Base-by-base conservation (phyloP, 2,888 invertebrate species). In the Dorcus hopei region DNA sequence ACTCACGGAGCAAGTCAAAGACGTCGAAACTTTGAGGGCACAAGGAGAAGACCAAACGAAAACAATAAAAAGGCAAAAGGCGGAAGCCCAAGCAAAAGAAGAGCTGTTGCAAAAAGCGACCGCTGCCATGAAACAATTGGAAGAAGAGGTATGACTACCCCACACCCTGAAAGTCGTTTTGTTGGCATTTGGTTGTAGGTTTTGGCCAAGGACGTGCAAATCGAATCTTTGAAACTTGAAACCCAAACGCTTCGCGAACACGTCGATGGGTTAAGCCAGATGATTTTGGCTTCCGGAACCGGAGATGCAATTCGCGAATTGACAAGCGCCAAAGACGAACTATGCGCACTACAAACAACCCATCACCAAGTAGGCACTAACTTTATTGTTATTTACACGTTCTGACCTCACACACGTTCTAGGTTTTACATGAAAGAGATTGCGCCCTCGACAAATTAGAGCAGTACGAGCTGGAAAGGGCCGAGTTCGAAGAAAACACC, bases 271-370 rank as follows among this genome's bases (percentile, higher is more conserved):
- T 58, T 77, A 49, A 70, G 71, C 48, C 69, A 70, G 45, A 61
- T 74, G 7, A 50, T 76, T 8, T 61, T 63, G 9, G 71, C 73
- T 48, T 67, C 69, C 14, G 74, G 75, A 8, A 66, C 71, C n/a
- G 73, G 73, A 9, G 75, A 76, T 41, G 64, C 75, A 6, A 62
- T 72, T 9, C 72, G 67, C 50, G 72, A 76, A 63, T 64, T 76
- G 38, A 63, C 69, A 3, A 63, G 63, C n/a, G 67, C 67, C 19
- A 72, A 75, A 59, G 73, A 74, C 54, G 72, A 74, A 57, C 53
- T 74, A n/a, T 53, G 66, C 2, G 61, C 64, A 23, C 63, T 70
- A 11, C 72, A 74, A 54, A 58, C 67, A 9, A 69, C 72, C 54
- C 69, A 68, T 54, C 49, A 53, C 11, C 48, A 52, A 42, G 45